Evolutionary conservation across 2,113 vertebrate genomes (phyloP).

Genomic region (Poeciliopsis occidentalis): DNA sequence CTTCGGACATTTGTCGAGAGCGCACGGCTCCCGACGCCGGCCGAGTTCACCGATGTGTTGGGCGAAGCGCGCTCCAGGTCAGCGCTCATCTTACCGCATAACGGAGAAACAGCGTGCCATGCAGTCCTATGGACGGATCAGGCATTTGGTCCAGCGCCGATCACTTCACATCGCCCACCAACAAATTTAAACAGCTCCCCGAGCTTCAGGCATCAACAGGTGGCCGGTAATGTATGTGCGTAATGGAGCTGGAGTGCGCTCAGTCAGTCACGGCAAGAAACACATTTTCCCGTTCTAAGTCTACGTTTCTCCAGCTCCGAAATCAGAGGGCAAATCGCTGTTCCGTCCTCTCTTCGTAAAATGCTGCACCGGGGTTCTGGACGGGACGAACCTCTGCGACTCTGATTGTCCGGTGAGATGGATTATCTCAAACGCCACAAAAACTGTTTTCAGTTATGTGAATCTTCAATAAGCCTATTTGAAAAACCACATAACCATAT

Average conservation of each 20-base stretch:
- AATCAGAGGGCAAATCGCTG: neutral
- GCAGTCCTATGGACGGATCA: conserved; percentile 5
- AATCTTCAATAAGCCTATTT: neutral
- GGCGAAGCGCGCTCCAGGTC: conserved; percentile 86
- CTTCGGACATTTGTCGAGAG: conserved; percentile 93
- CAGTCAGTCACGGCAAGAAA: neutral
- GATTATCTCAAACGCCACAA: neutral
- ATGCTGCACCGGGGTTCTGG: neutral
- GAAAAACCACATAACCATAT: neutral
- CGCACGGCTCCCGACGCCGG: conserved; percentile 84
- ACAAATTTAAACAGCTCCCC: neutral
- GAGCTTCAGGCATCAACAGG: conserved; percentile 40
- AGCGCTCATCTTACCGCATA: conserved; percentile 83
- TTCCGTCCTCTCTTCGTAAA: neutral
- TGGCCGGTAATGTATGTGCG: conserved; percentile 27
- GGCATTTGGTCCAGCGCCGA: neutral
- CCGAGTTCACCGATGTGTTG: conserved; percentile 87
- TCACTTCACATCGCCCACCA: neutral
- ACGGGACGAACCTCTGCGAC: no score
- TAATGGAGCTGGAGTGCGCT: neutral
- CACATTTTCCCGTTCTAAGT: neutral
- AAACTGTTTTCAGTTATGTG: neutral
- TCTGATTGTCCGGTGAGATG: neutral
- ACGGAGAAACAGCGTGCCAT: conserved; percentile 16
- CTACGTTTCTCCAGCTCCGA: neutral